Conservation (phyloP, 2,113 vertebrate genomes). For the Xiphophorus couchianus region DNA sequence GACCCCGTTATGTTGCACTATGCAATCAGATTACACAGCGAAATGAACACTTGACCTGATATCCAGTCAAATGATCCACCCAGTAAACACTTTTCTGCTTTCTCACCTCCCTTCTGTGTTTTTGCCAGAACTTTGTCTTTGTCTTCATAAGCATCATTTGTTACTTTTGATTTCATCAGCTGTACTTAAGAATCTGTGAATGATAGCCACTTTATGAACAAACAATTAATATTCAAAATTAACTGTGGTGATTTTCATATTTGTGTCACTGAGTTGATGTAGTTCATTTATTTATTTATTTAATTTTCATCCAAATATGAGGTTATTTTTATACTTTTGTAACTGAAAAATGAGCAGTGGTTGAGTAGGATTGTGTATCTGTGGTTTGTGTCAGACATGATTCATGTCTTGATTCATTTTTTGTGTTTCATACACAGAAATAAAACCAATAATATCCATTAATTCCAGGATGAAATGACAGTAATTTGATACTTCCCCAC, state of each 20-base stretch:
- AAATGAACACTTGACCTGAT: slow-evolving; percentile 54
- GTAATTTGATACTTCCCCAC: too few species aligned
- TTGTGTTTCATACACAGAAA: too few species aligned
- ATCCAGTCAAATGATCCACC: slow-evolving; percentile 26
- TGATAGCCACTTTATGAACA: not conserved
- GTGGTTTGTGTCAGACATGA: not conserved
- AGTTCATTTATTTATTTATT: not conserved
- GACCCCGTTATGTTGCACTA: slow-evolving; percentile 35
- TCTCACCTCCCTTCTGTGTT: not conserved
- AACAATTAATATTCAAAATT: not conserved
- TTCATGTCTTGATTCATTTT: not conserved
- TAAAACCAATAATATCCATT: too few species aligned
- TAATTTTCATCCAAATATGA: not conserved
- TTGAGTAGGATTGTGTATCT: too few species aligned
- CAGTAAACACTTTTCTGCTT: not conserved
- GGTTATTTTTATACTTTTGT: not conserved
- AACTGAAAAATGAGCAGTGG: not conserved
- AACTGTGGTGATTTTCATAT: not conserved
- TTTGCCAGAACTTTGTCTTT: not conserved
- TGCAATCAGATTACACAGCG: slow-evolving; percentile 50
- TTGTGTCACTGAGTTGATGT: not conserved
- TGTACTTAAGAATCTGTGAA: too few species aligned
- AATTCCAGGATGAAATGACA: too few species aligned
- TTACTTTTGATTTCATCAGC: too few species aligned
- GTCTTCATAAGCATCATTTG: not conserved